Conservation (phyloP, 2,113 vertebrate species). For the Megaceryle torquata region DNA sequence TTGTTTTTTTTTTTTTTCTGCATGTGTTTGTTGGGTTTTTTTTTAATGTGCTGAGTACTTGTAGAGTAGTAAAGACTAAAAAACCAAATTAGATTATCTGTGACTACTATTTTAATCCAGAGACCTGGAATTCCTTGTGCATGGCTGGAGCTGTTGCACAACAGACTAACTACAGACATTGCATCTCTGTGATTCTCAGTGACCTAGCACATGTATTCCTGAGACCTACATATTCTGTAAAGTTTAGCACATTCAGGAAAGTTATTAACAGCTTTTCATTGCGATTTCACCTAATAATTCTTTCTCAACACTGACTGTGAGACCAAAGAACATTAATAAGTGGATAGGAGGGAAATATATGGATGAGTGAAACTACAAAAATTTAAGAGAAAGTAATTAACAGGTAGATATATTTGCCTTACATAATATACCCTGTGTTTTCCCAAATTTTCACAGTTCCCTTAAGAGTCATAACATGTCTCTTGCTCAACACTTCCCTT, state of each 20-base stretch:
- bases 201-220: background rate
- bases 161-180: background rate
- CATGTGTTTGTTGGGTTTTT: background rate
- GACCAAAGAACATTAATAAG: background rate
- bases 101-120: background rate
- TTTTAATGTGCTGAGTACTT: background rate
- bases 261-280: background rate
- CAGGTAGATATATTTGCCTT: background rate
- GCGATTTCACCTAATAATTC: background rate
- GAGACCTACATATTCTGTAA: background rate
- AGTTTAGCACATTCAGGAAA: background rate
- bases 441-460: background rate
- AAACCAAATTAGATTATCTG: background rate
- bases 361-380: background rate
- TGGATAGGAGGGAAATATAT: background rate
- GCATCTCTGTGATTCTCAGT: background rate
- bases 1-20: background rate
- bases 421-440: background rate
- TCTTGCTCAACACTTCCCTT: background rate
- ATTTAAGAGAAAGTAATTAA: background rate
- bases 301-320: background rate
- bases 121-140: background rate
- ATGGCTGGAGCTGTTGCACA: background rate
- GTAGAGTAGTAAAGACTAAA: background rate
- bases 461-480: background rate